Conservation (phyloP, 1,140 invertebrate genomes). For the Hormaphis cornu region DNA sequence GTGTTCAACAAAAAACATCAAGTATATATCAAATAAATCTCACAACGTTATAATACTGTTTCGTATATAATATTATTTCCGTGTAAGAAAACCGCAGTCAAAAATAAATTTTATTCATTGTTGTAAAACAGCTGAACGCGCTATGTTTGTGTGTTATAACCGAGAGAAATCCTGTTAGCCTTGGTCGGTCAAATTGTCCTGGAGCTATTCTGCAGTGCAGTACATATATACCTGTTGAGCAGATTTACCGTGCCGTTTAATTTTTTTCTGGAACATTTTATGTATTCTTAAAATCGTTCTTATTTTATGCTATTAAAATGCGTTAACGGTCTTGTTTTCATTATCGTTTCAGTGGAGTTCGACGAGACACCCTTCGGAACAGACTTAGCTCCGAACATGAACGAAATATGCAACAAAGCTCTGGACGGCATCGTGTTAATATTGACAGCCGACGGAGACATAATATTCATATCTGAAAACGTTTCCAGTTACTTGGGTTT, state of each 20-base stretch:
- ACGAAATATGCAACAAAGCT: slow-evolving; percentile 48
- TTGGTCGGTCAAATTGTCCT: neutral
- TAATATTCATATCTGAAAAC: slow-evolving; percentile 84
- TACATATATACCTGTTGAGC: too few relatives aligned
- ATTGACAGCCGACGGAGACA: slow-evolving; percentile 75
- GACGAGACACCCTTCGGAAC: slow-evolving; percentile 42
- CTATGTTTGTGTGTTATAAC: neutral
- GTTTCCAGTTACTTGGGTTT: slow-evolving; percentile 80
- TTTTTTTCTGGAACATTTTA: neutral
- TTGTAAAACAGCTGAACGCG: neutral
- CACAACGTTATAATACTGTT: too few relatives aligned
- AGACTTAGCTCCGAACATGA: slow-evolving; percentile 53
- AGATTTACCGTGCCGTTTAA: neutral
- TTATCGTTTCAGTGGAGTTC: slow-evolving; percentile 44
- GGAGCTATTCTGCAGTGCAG: too few relatives aligned
- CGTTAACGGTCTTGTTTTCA: slow-evolving; percentile 33
- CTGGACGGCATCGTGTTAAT: slow-evolving; percentile 82
- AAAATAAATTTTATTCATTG: neutral
- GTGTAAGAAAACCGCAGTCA: neutral
- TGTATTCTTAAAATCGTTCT: neutral
- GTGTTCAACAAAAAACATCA: too few relatives aligned
- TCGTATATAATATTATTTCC: too few relatives aligned
- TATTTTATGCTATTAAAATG: neutral
- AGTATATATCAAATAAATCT: neutral
- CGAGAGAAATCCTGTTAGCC: slow-evolving; percentile 16